Percentiles rank a stretch among this genome's conserved stretches.
phyloP scores from a whole-genome alignment of 2,113 vertebrate genomes.

The Dolichotis patagonum region DNA sequence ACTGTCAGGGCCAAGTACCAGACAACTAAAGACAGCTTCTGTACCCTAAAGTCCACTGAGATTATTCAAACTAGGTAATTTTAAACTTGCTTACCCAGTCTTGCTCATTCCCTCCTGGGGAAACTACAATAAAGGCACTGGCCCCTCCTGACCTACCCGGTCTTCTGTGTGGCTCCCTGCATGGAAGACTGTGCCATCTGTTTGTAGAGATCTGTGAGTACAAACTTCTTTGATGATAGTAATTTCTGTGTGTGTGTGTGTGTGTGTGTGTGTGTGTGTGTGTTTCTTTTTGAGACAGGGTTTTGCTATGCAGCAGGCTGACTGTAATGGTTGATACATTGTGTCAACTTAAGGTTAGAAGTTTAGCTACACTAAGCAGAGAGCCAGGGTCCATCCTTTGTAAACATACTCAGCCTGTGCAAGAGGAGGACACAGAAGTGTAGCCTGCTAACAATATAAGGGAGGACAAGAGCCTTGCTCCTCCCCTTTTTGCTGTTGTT shows the following conservation, averaged over 20 bases:
- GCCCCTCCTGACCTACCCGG: background rate
- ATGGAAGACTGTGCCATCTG: background rate
- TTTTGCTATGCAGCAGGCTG: no score
- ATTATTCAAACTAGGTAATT: background rate
- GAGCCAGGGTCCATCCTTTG: no score
- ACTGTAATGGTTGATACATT: no score
- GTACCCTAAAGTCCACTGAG: background rate
- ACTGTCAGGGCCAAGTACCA: background rate
- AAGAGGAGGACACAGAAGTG: no score
- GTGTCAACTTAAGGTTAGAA: no score
- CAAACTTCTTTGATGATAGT: background rate
- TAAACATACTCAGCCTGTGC: no score
- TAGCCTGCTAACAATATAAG: no score
- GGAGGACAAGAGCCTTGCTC: no score
- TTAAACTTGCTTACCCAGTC: background rate
- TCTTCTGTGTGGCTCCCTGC: background rate
- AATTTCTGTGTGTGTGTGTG: background rate
- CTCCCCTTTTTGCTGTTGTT: no score
- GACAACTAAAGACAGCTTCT: background rate
- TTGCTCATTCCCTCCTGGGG: background rate
- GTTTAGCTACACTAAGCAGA: no score
- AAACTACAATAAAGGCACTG: background rate
- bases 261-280: background rate
- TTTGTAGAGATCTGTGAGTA: background rate
- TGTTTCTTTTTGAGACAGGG: background rate